These are phyloP conservation scores for Drosophila sp. DNA, from an alignment of 1,140 invertebrate genomes.

Conservation along the genomic window DNA sequence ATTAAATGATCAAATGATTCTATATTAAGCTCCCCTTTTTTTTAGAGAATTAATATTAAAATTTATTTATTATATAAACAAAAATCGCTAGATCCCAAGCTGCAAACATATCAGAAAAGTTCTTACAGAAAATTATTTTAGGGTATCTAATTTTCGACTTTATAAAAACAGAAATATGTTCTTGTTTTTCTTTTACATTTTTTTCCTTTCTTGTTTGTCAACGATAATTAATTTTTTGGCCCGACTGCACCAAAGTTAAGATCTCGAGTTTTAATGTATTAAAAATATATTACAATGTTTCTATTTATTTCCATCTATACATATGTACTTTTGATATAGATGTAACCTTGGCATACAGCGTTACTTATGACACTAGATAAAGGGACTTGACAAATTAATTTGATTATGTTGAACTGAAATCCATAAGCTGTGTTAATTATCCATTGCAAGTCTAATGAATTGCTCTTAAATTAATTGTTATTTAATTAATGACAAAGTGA, in stretches of 20 bases:
- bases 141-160: not conserved
- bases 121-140: too few species aligned
- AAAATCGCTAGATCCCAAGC: too few species aligned
- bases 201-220: constrained; percentile 57
- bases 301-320: constrained; percentile 24
- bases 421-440: not conserved
- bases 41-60: too few species aligned
- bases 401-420: constrained; percentile 6
- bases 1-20: too few species aligned
- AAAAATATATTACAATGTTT: constrained; percentile 73
- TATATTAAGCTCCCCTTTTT: too few species aligned
- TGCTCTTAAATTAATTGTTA: constrained; percentile 6
- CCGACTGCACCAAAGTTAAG: constrained; percentile 54
- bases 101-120: too few species aligned
- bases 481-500: not conserved
- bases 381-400: constrained; percentile 1
- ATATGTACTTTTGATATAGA: not conserved
- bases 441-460: not conserved
- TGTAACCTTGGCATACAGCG: not conserved
- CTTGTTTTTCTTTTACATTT: not conserved
- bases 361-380: not conserved
- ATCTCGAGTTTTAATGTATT: constrained; percentile 68
- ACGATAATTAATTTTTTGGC: constrained; percentile 76
- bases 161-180: not conserved
- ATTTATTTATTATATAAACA: too few species aligned